Percentiles rank a stretch among this genome's conserved stretches.
Evolutionary conservation across 2,888 invertebrate species (phyloP).

Genomic region (Syrista parreyssii): DNA sequence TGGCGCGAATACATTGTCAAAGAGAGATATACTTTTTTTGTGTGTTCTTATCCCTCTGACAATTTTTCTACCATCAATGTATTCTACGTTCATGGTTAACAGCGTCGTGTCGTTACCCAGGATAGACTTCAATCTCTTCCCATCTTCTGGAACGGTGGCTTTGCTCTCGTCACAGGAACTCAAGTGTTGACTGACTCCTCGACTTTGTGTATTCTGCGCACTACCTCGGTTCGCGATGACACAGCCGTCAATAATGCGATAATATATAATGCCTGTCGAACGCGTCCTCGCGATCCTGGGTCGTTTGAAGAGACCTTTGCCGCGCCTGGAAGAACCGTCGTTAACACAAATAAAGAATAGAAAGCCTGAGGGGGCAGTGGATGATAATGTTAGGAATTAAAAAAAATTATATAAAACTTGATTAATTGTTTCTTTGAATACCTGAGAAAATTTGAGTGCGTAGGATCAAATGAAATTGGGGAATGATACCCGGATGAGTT

Average conservation of each 20-base stretch:
- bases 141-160: neutral
- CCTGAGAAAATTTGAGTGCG: neutral
- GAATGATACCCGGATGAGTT: neutral
- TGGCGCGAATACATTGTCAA: neutral
- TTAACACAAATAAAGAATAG: conserved; percentile 24
- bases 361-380: conserved; percentile 17
- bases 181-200: conserved; percentile 47
- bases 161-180: conserved; percentile 15
- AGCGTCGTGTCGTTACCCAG: conserved; percentile 8
- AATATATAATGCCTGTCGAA: conserved; percentile 49
- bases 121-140: conserved; percentile 34
- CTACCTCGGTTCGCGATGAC: conserved; percentile 30
- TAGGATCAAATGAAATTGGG: neutral
- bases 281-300: neutral
- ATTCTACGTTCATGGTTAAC: neutral
- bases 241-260: conserved; percentile 36
- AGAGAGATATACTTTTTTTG: fast-evolving
- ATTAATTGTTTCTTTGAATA: neutral
- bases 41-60: neutral
- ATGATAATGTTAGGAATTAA: neutral
- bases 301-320: neutral
- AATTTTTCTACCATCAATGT: neutral
- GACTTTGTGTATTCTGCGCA: conserved; percentile 41
- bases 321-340: neutral
- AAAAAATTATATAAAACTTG: neutral